Percentiles rank a stretch among this genome's conserved stretches.
phyloP scores from a whole-genome alignment of 2,888 invertebrate species.

The Coelogynopora nodosa region DNA sequence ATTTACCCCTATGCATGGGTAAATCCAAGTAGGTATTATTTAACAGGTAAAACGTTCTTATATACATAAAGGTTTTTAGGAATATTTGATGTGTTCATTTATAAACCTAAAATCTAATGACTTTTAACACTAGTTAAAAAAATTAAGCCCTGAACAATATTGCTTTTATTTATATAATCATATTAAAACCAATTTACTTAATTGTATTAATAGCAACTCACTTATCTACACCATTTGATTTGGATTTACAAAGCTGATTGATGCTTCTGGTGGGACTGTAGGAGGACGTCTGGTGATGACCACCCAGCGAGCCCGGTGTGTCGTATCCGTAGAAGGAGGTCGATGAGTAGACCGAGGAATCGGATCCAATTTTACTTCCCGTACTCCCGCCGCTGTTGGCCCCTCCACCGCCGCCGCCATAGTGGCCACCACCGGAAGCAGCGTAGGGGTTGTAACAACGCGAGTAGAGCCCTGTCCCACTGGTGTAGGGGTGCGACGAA shows the following conservation, averaged over 20 bases:
- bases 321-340: not conserved
- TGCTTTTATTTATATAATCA: not conserved
- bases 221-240: not conserved
- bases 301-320: not conserved
- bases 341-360: not conserved
- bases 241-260: not conserved
- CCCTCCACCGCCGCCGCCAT: not conserved
- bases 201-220: not conserved
- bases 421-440: not conserved
- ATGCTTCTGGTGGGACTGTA: not conserved
- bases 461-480: not conserved
- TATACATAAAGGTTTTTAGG: not conserved
- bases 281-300: not conserved
- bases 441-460: not conserved
- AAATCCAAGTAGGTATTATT: no score
- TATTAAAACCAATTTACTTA: not conserved
- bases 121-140: not conserved
- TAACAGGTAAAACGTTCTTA: no score
- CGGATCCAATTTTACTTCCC: not conserved
- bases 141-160: not conserved
- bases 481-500: not conserved
- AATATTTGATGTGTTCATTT: not conserved
- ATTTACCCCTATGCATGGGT: no score
- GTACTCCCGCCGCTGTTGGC: not conserved
- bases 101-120: not conserved